Conservation (phyloP, 2,113 vertebrate genomes). For the western clawed frog (Xenopus tropicalis) region DNA sequence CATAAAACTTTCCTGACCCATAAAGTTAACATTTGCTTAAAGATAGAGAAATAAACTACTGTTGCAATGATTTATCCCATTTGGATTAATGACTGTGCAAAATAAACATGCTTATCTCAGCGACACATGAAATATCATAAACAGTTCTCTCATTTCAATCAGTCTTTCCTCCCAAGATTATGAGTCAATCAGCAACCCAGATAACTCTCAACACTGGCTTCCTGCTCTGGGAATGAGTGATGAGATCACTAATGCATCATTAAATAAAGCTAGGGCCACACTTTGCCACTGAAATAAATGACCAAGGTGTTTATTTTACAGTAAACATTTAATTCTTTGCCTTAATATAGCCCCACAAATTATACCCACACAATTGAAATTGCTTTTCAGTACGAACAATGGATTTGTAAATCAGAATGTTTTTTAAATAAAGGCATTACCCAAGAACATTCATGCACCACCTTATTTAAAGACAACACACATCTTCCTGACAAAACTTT, state of each 20-base stretch:
- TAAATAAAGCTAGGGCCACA: constrained; percentile 21
- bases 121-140: constrained; percentile 40
- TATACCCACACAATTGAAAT: too few species aligned
- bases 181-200: constrained; percentile 36
- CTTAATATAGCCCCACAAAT: too few species aligned
- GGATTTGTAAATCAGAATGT: too few species aligned
- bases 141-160: constrained; percentile 37
- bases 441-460: too few species aligned
- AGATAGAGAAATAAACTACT: constrained; percentile 36
- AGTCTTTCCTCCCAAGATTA: constrained; percentile 34
- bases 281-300: constrained; percentile 24
- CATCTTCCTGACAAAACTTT: too few species aligned
- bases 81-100: constrained; percentile 35
- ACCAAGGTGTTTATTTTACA: too few species aligned
- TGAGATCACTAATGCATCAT: constrained; percentile 41
- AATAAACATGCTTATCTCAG: constrained; percentile 40
- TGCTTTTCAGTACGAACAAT: too few species aligned
- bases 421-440: too few species aligned
- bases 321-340: too few species aligned
- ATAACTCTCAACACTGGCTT: constrained; percentile 31
- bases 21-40: constrained; percentile 37
- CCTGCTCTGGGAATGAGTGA: constrained; percentile 32
- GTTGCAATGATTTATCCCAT: constrained; percentile 38
- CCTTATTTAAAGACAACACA: too few species aligned
- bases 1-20: constrained; percentile 2